Percentiles rank a stretch among this genome's conserved stretches.
phyloP scores from a whole-genome alignment of 1,140 invertebrate genomes.

The Drosophila insularis region DNA sequence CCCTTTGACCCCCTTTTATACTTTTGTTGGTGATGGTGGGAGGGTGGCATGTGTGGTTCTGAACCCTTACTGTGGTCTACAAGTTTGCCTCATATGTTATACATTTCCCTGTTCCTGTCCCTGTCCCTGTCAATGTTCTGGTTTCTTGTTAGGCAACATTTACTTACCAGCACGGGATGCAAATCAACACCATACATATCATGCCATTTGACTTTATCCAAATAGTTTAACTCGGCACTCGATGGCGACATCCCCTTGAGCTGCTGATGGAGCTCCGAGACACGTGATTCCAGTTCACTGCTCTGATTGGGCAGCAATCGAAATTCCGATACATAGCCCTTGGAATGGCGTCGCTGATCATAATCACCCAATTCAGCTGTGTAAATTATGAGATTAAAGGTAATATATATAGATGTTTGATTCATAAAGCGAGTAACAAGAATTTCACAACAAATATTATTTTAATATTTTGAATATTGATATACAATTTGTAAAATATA shows the following conservation, averaged over 20 bases:
- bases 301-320: slow-evolving; percentile 96
- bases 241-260: slow-evolving; percentile 85
- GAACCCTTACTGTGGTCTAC: slow-evolving; percentile 35
- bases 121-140: background rate
- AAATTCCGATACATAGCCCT: slow-evolving; percentile 98
- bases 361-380: slow-evolving; percentile 99
- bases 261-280: slow-evolving; percentile 93
- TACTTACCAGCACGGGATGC: slow-evolving; percentile 85
- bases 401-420: too few species aligned
- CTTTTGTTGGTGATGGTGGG: slow-evolving; percentile 23
- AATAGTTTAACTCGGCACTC: slow-evolving; percentile 92
- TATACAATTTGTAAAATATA: too few species aligned
- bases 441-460: too few species aligned
- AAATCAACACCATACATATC: slow-evolving; percentile 99
- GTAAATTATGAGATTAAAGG: slow-evolving; percentile 81
- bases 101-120: background rate
- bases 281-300: slow-evolving; percentile 93
- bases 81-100: slow-evolving; percentile 6
- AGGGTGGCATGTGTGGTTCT: slow-evolving; percentile 19
- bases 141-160: background rate
- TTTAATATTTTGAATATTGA: too few species aligned
- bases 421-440: too few species aligned
- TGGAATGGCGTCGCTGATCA: slow-evolving; percentile 93
- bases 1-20: slow-evolving; percentile 65
- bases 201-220: slow-evolving; percentile 98